Evolutionary conservation across 2,888 invertebrate species (phyloP).

Genomic region (Heliconius sara): DNA sequence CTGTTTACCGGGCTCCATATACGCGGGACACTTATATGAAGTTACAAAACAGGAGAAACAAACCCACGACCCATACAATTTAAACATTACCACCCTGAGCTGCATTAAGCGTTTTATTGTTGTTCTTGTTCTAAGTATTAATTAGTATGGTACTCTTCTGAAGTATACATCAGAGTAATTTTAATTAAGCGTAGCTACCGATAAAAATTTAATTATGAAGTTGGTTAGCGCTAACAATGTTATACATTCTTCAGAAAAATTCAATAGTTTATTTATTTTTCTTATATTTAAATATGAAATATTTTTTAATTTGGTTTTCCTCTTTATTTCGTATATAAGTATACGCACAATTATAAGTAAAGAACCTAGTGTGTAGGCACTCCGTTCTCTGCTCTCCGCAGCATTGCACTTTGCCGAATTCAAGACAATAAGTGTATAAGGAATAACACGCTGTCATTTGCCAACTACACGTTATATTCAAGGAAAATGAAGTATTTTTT

Average conservation of each 20-base stretch:
- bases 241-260: slow-evolving; percentile 13
- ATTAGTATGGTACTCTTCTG: not conserved
- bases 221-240: slow-evolving; percentile 13
- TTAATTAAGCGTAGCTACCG: slow-evolving; percentile 29
- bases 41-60: not conserved
- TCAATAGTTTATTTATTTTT: not conserved
- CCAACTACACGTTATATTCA: too few species aligned
- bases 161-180: slow-evolving; percentile 4
- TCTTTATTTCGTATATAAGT: too few species aligned
- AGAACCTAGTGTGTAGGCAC: too few species aligned
- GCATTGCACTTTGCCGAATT: too few species aligned
- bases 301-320: too few species aligned
- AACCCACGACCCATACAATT: not conserved
- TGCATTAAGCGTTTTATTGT: not conserved
- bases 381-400: too few species aligned
- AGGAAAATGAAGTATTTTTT: too few species aligned
- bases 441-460: too few species aligned
- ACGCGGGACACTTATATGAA: not conserved
- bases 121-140: not conserved
- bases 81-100: not conserved
- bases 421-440: too few species aligned
- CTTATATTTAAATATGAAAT: not conserved
- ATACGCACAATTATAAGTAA: too few species aligned
- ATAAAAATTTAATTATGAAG: slow-evolving; percentile 27
- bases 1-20: not conserved